phyloP scores from a whole-genome alignment of 2,797 vertebrate genomes.

The Crocidura indochinensis region DNA sequence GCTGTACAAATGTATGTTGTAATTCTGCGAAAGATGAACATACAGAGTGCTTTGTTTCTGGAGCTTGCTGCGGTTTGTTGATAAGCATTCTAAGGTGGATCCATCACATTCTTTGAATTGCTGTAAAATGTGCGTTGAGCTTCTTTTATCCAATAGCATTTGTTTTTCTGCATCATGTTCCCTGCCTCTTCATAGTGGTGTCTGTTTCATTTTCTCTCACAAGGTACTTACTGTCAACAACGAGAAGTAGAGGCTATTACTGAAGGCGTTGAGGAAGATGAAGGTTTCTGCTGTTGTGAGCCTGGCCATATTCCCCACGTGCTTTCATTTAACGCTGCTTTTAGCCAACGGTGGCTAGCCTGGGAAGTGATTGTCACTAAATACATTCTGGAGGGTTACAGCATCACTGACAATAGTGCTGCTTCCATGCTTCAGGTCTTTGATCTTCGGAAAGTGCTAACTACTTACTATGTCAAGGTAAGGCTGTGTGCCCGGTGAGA shows the following conservation, averaged over 20 bases:
- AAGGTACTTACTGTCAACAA: constrained; percentile 99
- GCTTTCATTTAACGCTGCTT: constrained; percentile 97
- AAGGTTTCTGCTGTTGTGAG: constrained; percentile 98
- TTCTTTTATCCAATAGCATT: neutral
- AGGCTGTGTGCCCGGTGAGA: neutral
- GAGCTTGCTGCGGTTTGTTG: constrained; percentile 15
- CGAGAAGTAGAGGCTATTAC: constrained; percentile 99
- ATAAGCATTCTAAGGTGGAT: constrained; percentile 1
- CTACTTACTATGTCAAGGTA: constrained; percentile 99
- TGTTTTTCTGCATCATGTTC: neutral
- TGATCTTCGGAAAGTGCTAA: constrained; percentile 97
- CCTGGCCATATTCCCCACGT: constrained; percentile 97
- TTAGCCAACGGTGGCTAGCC: constrained; percentile 98
- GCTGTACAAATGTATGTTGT: neutral
- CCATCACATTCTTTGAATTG: neutral
- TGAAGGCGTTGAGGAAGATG: constrained; percentile 99
- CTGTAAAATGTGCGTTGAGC: constrained; percentile 26
- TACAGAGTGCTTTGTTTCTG: neutral
- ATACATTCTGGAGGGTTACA: constrained; percentile 98
- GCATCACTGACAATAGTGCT: constrained; percentile 98
- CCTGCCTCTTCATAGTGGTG: neutral
- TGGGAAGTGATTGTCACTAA: constrained; percentile 99
- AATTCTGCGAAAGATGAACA: neutral
- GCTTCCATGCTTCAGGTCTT: constrained; percentile 99
- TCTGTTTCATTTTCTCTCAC: neutral